Base-by-base conservation (phyloP, 2,888 invertebrate genomes). In the Calliphora vomitoria region DNA sequence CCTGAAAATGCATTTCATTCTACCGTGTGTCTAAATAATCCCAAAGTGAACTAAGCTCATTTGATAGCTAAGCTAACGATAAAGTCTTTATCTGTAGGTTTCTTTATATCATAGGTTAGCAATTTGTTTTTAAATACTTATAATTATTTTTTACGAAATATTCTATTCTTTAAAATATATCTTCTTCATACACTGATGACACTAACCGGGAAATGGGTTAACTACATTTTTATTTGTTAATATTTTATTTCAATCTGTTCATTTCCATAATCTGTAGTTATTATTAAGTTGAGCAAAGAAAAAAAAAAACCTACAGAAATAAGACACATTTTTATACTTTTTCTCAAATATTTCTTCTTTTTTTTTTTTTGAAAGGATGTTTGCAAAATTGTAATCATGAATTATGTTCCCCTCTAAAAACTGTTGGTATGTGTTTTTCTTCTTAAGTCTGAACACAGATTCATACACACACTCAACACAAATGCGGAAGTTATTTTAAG, bases 401-500 rank as follows among this genome's bases (percentile, higher is more conserved):
- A 71, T 85, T 85, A 71, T 81, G 47, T 64, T 55, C 8, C 11
- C 55, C 25, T 8, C n/a, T 0, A 55, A 72, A 60, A 69, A 44
- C 13, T n/a, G 13, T 44, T 35, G 3, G 62, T 8, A 2, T 18
- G 20, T 58, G 3, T n/a, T n/a, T 25, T 20, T 25, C 20, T 20
- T 25, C 15, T 18, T 35, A 35, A 13, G n/a, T 35, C 0, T n/a
- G 15, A 25, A 1, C 31, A 25, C 44, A 31, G 3, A 20, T 18
- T 20, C 10, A n/a, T 10, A 44, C 11, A 41, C 31, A 53, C 41
- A 64, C 41, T 15, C 15, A 0, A 47, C 35, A 18, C 8, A 80
- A 60, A 72, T 47, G 15, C 41, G 76, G 58, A 86, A 86, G 50
- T 82, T 79, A 41, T 82, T 78, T 82, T 74, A n/a, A 64, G 74